Evolutionary conservation across 53 echinoderm and acorn worm genomes (phyloP), one percentile per base, ranked within the genome.

Genomic region (Stichopus horrens): DNA sequence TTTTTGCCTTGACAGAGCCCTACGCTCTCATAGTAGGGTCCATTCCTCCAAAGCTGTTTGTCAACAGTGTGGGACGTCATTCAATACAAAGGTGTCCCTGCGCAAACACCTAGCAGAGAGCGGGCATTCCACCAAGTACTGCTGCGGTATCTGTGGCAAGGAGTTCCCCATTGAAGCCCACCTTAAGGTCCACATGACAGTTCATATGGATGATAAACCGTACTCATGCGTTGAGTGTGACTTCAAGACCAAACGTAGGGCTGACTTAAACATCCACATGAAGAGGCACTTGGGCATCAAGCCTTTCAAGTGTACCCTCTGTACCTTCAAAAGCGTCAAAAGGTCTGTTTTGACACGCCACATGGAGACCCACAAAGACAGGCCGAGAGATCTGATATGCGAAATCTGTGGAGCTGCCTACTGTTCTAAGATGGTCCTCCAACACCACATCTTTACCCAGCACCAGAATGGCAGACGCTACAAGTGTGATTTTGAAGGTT

Each of bases 211-310:
- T 4, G 93, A 93, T 57, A 90, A 86, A 37, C 95, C 90, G 4
- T 93, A 77, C 74, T 90, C 90, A 23, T 97, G 98, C 76, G 89
- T 86, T 59, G 57, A 91, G 21, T 97, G 98, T 51, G 56, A 88
- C 5, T 94, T 88, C 78, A 77, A 77, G 52, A 79, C 89, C 66
- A 88, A 83, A 55, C 94, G 91, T 51, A 87, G 78, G 73, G 94
- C 90, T 0, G 98, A 97, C 83, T 88, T 97, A 87, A 88, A 85
- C 73, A 95, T 93, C 76, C 98, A 97, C 79, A 88, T 90, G 79
- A 93, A 94, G 77, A 92, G 98, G 52, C 98, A 97, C 83, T 76
- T 88, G 77, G 98, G 98, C 74, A 90, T 95, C 86, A 95, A 95
- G 82, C 93, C 93, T 7, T 94, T 89, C 88, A 90, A 95, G 60